Percentiles rank a stretch among this genome's conserved stretches.
Conservation (phyloP, 1,140 invertebrate genomes). For the Pogonomyrmex barbatus region DNA sequence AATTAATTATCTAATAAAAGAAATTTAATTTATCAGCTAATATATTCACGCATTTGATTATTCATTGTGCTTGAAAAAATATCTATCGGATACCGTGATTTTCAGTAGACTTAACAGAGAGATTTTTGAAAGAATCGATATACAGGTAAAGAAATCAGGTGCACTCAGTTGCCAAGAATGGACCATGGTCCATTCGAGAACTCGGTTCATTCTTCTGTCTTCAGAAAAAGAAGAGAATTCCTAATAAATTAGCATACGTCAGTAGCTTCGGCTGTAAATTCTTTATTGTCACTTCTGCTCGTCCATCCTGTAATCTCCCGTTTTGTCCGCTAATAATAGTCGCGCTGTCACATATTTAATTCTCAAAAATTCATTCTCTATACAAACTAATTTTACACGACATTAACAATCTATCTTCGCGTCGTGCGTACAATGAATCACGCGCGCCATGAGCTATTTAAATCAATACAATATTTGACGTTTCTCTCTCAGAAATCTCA, state of each 20-base stretch:
- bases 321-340: not conserved
- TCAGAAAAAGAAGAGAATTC: constrained; percentile 62
- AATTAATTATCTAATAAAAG: not conserved
- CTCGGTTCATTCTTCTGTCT: constrained; percentile 78
- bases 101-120: constrained; percentile 5
- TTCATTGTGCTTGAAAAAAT: not conserved
- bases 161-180: constrained; percentile 55
- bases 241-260: constrained; percentile 78
- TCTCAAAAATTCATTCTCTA: not conserved
- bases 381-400: not conserved
- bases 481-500: not conserved
- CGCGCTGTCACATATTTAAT: not conserved
- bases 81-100: not conserved
- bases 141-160: constrained; percentile 46
- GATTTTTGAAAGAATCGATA: constrained; percentile 20
- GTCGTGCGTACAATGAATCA: not conserved
- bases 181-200: constrained; percentile 77
- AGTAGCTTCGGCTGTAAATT: constrained; percentile 35
- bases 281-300: constrained; percentile 71
- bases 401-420: not conserved
- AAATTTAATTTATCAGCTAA: not conserved
- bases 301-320: not conserved
- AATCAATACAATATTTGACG: constrained; percentile 17
- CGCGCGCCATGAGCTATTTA: not conserved
- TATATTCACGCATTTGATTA: not conserved